phyloP scores from a whole-genome alignment of 2,888 invertebrate species.

The Pheosia tremula region DNA sequence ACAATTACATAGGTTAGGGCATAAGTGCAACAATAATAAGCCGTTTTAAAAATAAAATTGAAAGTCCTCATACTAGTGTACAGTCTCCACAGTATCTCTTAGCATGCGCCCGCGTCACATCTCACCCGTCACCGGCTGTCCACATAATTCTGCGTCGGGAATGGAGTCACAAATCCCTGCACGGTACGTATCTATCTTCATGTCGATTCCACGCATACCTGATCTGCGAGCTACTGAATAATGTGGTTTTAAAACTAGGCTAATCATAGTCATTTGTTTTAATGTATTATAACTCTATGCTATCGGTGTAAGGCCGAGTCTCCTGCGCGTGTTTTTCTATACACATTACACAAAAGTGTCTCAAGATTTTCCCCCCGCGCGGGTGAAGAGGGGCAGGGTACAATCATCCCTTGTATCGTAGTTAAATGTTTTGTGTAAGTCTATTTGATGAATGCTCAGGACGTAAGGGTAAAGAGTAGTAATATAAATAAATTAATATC shows the following conservation, averaged over 20 bases:
- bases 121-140: conserved; percentile 54
- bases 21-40: no score
- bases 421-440: no score
- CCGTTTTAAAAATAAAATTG: no score
- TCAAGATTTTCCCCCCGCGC: no score
- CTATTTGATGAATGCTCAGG: no score
- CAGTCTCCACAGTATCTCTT: conserved; percentile 34
- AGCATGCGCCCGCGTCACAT: conserved; percentile 67
- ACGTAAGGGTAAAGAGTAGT: no score
- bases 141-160: conserved; percentile 68
- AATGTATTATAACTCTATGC: conserved; percentile 24
- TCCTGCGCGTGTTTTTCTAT: no score
- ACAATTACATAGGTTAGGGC: no score
- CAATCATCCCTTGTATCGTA: no score
- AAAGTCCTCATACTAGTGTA: conserved; percentile 25
- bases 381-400: no score
- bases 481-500: no score
- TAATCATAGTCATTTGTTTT: conserved; percentile 34
- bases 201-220: conserved; percentile 48
- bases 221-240: conserved; percentile 29
- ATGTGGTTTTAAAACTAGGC: conserved; percentile 45
- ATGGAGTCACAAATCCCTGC: conserved; percentile 75
- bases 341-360: no score
- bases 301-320: conserved; percentile 3
- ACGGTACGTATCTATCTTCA: conserved; percentile 51